phyloP scores from a whole-genome alignment of 1,140 invertebrate species.

The Hesperophylax magnus region DNA sequence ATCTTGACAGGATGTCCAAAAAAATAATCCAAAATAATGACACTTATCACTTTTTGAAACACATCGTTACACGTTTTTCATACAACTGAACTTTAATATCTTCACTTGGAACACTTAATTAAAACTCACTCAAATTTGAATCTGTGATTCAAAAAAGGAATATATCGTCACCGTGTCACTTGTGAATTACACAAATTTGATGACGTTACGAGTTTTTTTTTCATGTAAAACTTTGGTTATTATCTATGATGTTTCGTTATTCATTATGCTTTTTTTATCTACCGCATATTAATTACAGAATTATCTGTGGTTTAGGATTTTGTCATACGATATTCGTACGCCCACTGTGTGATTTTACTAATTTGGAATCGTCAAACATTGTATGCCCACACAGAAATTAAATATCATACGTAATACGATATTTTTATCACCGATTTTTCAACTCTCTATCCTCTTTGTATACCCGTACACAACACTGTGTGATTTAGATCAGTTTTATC shows the following conservation, averaged over 20 bases:
- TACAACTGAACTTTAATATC: background rate
- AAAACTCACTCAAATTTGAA: too few relatives aligned
- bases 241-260: background rate
- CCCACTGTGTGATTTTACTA: background rate
- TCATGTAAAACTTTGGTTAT: background rate
- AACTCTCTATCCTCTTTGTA: background rate
- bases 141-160: too few relatives aligned
- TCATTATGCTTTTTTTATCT: background rate
- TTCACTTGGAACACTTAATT: background rate
- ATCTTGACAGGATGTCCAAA: slow-evolving; percentile 15
- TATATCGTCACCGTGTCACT: too few relatives aligned
- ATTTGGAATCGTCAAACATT: slow-evolving; percentile 3
- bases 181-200: too few relatives aligned
- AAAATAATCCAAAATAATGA: slow-evolving; percentile 5
- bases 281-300: background rate
- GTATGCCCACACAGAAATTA: background rate
- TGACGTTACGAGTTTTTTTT: background rate
- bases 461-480: background rate
- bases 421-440: background rate
- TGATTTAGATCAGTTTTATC: too few relatives aligned
- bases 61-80: too few relatives aligned
- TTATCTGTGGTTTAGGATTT: slow-evolving; percentile 12
- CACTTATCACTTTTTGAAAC: background rate
- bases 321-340: background rate
- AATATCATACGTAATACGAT: background rate